Evolutionary conservation across 2,797 vertebrate species (phyloP).

Genomic region (Philypnodon macrostomus): DNA sequence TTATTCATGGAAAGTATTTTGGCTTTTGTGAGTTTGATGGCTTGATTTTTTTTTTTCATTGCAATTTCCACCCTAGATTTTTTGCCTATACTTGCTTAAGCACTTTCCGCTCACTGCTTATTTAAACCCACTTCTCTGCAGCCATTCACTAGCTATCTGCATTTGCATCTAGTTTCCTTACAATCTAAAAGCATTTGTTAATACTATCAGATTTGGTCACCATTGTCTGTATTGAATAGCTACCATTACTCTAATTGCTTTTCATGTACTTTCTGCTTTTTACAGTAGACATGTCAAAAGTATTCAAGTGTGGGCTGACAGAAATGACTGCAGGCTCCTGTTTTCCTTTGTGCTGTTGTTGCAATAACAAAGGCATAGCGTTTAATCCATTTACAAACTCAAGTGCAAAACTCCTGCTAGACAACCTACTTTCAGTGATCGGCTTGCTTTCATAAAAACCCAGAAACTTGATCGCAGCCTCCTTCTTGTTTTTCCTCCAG

Average conservation of each 20-base stretch:
- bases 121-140: constrained; percentile 19
- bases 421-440: not conserved
- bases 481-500: constrained; percentile 8
- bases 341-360: not conserved
- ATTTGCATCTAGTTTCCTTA: constrained; percentile 11
- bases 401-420: constrained; percentile 2
- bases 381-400: constrained; percentile 5
- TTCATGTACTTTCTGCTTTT: not conserved
- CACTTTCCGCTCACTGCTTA: constrained; percentile 22
- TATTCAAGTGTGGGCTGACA: not conserved
- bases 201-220: not conserved
- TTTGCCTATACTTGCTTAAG: not conserved
- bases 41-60: not conserved
- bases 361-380: not conserved
- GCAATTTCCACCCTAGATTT: not conserved
- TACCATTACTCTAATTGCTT: not conserved
- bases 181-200: not conserved
- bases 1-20: too few relatives aligned
- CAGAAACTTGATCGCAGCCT: constrained; percentile 16
- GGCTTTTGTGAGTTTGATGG: too few relatives aligned
- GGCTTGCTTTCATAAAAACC: constrained; percentile 16
- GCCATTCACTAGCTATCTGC: not conserved
- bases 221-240: not conserved
- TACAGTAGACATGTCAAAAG: not conserved
- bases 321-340: not conserved